phyloP scores from a whole-genome alignment of 1,140 invertebrate genomes.

The Sinonovacula constricta region DNA sequence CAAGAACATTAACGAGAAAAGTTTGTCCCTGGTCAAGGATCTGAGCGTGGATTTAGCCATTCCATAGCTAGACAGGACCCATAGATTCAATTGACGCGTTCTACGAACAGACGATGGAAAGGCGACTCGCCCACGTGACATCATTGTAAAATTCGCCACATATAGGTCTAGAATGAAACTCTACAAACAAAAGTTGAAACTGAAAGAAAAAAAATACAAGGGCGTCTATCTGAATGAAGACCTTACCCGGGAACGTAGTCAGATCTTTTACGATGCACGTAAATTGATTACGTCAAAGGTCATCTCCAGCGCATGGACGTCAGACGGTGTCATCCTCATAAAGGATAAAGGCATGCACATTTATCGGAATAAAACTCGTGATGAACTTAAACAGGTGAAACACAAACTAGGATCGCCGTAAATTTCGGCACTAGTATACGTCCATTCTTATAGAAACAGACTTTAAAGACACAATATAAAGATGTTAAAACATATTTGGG shows the following conservation, averaged over 20 bases:
- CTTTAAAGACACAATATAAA: too few species aligned
- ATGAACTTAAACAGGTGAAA: not conserved
- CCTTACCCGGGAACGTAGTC: constrained; percentile 9
- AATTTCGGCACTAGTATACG: too few species aligned
- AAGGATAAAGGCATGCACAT: constrained; percentile 10
- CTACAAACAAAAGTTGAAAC: not conserved
- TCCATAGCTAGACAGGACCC: not conserved
- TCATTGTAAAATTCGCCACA: constrained; percentile 5
- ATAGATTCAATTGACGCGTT: not conserved
- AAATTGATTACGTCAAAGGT: not conserved
- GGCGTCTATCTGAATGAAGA: constrained; percentile 28
- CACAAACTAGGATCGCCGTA: too few species aligned
- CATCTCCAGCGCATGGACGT: constrained; percentile 6
- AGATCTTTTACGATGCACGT: not conserved
- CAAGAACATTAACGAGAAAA: not conserved
- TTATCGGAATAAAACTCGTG: not conserved
- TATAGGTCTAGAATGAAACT: not conserved
- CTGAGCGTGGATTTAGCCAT: not conserved
- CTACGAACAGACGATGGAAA: not conserved
- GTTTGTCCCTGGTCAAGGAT: not conserved
- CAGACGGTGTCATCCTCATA: constrained; percentile 14
- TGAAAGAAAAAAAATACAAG: constrained; percentile 1
- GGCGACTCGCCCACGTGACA: not conserved
- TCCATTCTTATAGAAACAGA: too few species aligned
- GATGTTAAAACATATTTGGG: too few species aligned